Conservation (phyloP, 2,113 vertebrate species). For the Ailuropoda melanoleuca region DNA sequence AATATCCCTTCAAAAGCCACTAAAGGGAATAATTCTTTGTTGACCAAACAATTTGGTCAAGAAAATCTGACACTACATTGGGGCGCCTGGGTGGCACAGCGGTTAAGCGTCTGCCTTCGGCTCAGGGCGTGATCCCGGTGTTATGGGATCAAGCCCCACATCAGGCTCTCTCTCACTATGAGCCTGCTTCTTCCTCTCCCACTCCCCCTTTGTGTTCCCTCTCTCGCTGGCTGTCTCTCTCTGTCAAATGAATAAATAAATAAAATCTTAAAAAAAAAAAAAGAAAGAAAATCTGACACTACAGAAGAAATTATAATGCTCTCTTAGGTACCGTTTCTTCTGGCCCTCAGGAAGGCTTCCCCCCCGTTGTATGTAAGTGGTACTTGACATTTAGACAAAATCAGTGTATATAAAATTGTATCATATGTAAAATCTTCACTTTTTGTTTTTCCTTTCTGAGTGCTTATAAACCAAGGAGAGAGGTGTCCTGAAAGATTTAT, state of each 20-base stretch:
- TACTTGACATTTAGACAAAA: constrained; percentile 42
- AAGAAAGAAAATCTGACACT: not conserved
- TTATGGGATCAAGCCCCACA: too few species aligned
- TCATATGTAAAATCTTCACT: not conserved
- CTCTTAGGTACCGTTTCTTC: not conserved
- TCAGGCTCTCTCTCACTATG: too few species aligned
- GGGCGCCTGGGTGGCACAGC: too few species aligned
- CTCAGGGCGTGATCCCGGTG: too few species aligned
- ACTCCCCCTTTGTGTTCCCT: too few species aligned
- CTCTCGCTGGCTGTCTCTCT: too few species aligned
- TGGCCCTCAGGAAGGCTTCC: not conserved
- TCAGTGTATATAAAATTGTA: not conserved
- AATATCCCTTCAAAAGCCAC: constrained; percentile 66
- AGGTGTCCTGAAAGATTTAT: not conserved
- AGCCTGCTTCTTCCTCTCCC: too few species aligned
- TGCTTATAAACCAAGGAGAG: not conserved
- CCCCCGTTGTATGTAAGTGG: not conserved
- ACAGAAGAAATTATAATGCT: constrained; percentile 32
- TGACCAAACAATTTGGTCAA: constrained; percentile 15
- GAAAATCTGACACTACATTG: not conserved
- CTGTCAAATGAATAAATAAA: too few species aligned
- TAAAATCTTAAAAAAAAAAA: too few species aligned
- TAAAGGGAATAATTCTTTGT: constrained; percentile 11
- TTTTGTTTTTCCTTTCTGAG: not conserved
- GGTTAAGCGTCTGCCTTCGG: too few species aligned